Percentiles rank a stretch among this genome's conserved stretches.
Evolutionary conservation across 2,888 invertebrate genomes (phyloP).

Genomic region (Epinotia demarniana): DNA sequence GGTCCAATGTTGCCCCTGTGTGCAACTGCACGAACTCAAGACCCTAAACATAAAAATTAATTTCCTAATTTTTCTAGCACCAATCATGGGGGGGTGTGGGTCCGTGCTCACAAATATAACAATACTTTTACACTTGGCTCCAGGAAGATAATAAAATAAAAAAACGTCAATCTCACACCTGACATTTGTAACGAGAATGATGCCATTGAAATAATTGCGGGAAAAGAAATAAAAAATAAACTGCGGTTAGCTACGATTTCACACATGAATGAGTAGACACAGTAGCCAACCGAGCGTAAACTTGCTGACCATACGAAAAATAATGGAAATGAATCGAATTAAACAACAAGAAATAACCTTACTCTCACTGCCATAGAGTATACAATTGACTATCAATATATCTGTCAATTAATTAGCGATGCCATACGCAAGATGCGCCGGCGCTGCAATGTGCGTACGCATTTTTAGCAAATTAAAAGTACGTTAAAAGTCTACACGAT

Average conservation of each 20-base stretch:
- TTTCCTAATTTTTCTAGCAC: too few relatives aligned
- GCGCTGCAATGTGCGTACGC: slow-evolving; percentile 49
- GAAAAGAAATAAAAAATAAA: slow-evolving; percentile 7
- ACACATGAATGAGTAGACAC: slow-evolving; percentile 29
- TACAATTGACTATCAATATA: slow-evolving; percentile 1
- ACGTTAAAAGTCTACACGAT: slow-evolving; percentile 50
- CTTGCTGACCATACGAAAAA: slow-evolving; percentile 36
- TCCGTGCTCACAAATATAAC: too few relatives aligned
- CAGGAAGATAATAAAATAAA: too few relatives aligned
- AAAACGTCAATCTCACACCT: too few relatives aligned
- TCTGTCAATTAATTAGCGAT: slow-evolving; percentile 47
- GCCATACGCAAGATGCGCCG: slow-evolving; percentile 47
- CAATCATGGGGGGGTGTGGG: too few relatives aligned
- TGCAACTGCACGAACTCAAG: too few relatives aligned
- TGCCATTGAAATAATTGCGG: background rate
- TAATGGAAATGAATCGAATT: slow-evolving; percentile 8
- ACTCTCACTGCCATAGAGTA: background rate
- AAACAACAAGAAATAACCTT: background rate
- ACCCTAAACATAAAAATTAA: too few relatives aligned
- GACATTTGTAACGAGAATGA: background rate
- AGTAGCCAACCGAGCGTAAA: slow-evolving; percentile 23
- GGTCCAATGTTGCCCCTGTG: too few relatives aligned
- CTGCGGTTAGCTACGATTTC: slow-evolving; percentile 13
- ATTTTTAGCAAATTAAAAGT: slow-evolving; percentile 56
- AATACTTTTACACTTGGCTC: too few relatives aligned